Evolutionary conservation across 1,140 invertebrate species (phyloP).

Genomic region (Grapholita molesta): DNA sequence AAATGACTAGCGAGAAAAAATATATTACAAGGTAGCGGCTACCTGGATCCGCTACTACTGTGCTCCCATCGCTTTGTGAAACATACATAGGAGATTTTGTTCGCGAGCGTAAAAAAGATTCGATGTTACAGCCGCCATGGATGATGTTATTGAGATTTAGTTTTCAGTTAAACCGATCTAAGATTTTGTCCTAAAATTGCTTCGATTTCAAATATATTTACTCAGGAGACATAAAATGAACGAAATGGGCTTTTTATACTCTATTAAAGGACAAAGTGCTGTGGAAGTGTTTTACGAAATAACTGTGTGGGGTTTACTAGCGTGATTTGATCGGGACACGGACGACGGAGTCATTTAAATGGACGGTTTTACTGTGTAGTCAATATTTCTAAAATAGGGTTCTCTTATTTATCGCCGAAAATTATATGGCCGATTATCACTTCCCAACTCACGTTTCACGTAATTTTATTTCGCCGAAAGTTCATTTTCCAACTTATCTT

Average conservation of each 20-base stretch:
- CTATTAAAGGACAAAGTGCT: constrained; percentile 15
- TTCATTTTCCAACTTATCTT: no score
- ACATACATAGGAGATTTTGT: background rate
- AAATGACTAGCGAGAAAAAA: constrained; percentile 44
- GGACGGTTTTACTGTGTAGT: background rate
- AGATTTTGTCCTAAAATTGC: constrained; percentile 31
- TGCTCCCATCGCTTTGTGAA: background rate
- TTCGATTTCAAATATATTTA: constrained; percentile 48
- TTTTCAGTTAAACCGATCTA: background rate
- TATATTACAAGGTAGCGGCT: constrained; percentile 38
- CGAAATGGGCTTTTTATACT: constrained; percentile 13
- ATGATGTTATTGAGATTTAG: background rate
- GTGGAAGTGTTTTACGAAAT: constrained; percentile 10
- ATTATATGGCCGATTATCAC: no score
- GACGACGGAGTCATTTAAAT: background rate
- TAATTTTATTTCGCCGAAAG: no score
- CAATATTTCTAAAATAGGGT: no score
- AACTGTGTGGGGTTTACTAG: constrained; percentile 9
- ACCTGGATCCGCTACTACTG: constrained; percentile 18
- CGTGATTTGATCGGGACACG: background rate
- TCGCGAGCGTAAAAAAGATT: background rate
- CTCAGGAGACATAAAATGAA: constrained; percentile 42
- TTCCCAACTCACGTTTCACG: no score
- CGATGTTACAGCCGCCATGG: background rate
- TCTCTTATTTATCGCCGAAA: no score